Conservation (phyloP, 2,113 vertebrate species). For the Halichoerus grypus region DNA sequence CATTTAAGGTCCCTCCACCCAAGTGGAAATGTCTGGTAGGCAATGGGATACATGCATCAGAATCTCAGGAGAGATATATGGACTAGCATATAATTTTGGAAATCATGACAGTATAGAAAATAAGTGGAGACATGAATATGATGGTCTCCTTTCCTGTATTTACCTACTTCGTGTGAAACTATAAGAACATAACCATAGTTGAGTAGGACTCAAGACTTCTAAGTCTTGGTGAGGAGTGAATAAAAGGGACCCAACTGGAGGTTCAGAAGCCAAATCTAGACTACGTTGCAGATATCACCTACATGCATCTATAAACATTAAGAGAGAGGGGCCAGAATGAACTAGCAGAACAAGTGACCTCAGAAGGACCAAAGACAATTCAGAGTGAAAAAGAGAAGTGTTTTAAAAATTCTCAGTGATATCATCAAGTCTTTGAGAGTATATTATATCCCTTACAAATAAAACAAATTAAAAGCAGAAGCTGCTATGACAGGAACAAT, state of each 20-base stretch:
- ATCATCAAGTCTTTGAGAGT: neutral
- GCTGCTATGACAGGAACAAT: neutral
- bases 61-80: neutral
- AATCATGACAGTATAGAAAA: neutral
- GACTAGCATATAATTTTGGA: neutral
- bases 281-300: neutral
- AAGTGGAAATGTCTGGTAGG: neutral
- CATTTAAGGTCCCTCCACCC: neutral
- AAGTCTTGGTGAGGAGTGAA: neutral
- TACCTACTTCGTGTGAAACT: neutral
- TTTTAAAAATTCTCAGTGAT: neutral
- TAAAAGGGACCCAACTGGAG: neutral
- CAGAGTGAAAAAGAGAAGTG: neutral
- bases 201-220: neutral
- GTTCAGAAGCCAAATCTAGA: neutral
- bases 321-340: neutral
- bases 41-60: neutral
- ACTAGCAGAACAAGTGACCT: neutral
- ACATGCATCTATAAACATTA: neutral
- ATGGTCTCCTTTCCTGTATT: neutral
- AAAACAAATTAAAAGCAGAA: neutral
- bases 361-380: slow-evolving; percentile 15
- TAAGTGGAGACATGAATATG: neutral
- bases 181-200: neutral
- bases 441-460: neutral